Percentiles rank a stretch among this genome's conserved stretches.
phyloP scores from a whole-genome alignment of 2,113 vertebrate genomes.

The Engystomops pustulosus region DNA sequence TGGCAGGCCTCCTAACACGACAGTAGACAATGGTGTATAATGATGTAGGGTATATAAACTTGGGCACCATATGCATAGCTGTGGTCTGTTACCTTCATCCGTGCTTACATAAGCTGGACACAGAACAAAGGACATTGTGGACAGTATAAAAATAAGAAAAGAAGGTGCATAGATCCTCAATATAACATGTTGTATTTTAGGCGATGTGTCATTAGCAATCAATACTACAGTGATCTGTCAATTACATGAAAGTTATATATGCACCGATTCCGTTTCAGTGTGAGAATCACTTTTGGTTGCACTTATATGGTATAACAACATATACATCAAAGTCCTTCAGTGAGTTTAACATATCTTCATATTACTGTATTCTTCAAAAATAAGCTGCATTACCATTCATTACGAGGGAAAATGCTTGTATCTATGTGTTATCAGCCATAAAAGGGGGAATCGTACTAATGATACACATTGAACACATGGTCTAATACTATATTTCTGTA shows the following conservation, averaged over 20 bases:
- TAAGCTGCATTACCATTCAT: slow-evolving; percentile 10
- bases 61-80: neutral
- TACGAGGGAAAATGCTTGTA: neutral
- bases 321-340: neutral
- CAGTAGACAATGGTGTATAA: neutral
- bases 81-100: neutral
- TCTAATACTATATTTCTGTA: neutral
- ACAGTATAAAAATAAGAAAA: neutral
- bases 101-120: neutral
- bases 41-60: neutral
- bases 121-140: neutral
- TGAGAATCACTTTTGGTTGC: neutral
- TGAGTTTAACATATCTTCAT: neutral
- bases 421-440: slow-evolving; percentile 14
- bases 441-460: neutral
- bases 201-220: neutral
- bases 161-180: neutral
- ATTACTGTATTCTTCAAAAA: slow-evolving; percentile 1
- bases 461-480: neutral
- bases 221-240: neutral
- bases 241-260: neutral
- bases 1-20: slow-evolving; percentile 11
- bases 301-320: neutral
- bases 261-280: neutral
- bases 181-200: neutral